Percentiles rank a stretch among this genome's conserved stretches.
Evolutionary conservation across 1,140 invertebrate species (phyloP).

Genomic region (Teleopsis dalmanni): DNA sequence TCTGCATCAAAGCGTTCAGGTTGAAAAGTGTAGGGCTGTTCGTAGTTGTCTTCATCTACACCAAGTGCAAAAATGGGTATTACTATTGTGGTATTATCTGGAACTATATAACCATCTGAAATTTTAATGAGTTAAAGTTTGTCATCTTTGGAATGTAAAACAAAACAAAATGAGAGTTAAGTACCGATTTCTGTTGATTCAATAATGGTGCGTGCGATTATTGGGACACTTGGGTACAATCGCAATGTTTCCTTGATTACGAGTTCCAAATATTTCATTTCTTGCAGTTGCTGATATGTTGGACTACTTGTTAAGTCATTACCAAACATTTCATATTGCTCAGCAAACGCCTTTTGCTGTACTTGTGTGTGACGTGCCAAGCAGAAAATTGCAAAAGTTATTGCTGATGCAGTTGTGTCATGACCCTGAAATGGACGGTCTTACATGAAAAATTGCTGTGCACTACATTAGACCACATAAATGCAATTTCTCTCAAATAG

Average conservation of each 20-base stretch:
- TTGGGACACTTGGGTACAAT: conserved; percentile 63
- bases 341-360: conserved; percentile 52
- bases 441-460: too few relatives aligned
- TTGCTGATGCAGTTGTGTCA: conserved; percentile 28
- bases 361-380: conserved; percentile 30
- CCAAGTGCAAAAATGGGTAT: conserved; percentile 20
- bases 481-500: too few relatives aligned
- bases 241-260: conserved; percentile 60
- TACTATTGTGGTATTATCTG: conserved; percentile 18
- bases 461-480: too few relatives aligned
- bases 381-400: conserved; percentile 33
- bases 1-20: conserved; percentile 63
- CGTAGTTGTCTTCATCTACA: conserved; percentile 46
- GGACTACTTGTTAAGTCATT: conserved; percentile 18
- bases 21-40: conserved; percentile 63
- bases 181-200: conserved; percentile 55
- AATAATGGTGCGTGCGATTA: conserved; percentile 53
- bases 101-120: conserved; percentile 4
- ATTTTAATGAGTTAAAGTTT: too few relatives aligned
- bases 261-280: conserved; percentile 60
- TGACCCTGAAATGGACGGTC: conserved; percentile 50
- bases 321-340: conserved; percentile 51
- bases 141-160: too few relatives aligned
- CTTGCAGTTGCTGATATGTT: conserved; percentile 37
- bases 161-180: too few relatives aligned